These are phyloP conservation scores for Tyto alba DNA, from an alignment of 2,113 vertebrate genomes.

Conservation along the genomic window DNA sequence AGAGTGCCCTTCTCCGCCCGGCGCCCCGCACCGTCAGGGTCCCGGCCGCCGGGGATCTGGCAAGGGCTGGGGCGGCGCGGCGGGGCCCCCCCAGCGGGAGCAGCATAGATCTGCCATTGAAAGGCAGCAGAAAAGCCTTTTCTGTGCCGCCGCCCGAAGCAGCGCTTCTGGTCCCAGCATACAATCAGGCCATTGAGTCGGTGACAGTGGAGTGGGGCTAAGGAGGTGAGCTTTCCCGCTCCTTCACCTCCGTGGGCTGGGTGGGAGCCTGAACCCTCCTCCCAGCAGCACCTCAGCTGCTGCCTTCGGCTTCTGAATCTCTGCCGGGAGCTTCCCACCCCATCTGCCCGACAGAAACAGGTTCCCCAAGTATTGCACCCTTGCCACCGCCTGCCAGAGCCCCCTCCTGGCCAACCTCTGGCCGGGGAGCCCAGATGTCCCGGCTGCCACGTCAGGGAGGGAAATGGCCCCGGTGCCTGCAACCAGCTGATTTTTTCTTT, in stretches of 20 bases:
- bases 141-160: background rate
- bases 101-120: conserved; percentile 23
- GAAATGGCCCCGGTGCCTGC: fast-evolving
- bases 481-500: background rate
- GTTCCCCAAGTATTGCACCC: background rate
- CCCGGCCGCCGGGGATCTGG: background rate
- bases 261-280: background rate
- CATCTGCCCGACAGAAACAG: background rate
- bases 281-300: background rate
- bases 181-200: conserved; percentile 10
- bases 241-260: background rate
- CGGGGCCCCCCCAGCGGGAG: background rate
- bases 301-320: background rate
- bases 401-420: background rate
- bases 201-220: background rate
- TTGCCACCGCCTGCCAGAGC: fast-evolving
- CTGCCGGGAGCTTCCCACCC: fast-evolving
- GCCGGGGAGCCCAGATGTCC: background rate
- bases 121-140: conserved; percentile 15
- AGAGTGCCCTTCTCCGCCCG: background rate
- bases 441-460: fast-evolving
- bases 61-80: background rate
- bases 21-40: background rate
- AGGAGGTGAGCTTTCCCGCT: background rate
- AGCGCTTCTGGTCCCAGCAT: background rate